Conservation (phyloP, 2,113 vertebrate genomes). For the Oenanthe melanoleuca region DNA sequence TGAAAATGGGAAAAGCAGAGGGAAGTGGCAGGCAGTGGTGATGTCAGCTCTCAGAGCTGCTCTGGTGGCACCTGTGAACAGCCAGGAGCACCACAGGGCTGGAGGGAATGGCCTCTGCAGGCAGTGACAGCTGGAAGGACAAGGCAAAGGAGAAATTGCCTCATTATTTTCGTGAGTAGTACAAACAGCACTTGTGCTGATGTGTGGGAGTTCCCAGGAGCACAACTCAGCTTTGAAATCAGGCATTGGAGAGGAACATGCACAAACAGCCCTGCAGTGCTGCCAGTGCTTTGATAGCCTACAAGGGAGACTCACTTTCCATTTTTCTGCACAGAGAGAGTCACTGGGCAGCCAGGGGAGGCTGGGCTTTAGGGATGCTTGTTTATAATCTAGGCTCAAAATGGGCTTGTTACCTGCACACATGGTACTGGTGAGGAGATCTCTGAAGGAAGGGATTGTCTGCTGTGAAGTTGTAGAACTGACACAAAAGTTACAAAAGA, state of each 20-base stretch:
- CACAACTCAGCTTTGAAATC: neutral
- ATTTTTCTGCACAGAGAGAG: neutral
- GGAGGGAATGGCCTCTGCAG: neutral
- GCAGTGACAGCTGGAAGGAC: slow-evolving; percentile 18
- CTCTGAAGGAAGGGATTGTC: neutral
- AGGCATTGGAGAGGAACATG: neutral
- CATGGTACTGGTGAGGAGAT: accelerated
- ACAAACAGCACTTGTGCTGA: neutral
- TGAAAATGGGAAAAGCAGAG: neutral
- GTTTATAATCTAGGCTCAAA: neutral
- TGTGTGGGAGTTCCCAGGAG: slow-evolving; percentile 31
- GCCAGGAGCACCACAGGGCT: neutral
- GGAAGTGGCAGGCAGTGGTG: neutral
- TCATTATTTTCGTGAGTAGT: slow-evolving; percentile 15
- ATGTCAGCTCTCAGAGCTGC: neutral
- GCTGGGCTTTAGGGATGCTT: neutral
- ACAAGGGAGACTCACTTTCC: neutral
- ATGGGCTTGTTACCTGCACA: neutral
- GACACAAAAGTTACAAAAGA: neutral
- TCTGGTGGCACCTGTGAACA: neutral
- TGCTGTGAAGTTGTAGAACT: neutral
- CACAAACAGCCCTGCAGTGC: neutral
- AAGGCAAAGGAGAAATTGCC: neutral
- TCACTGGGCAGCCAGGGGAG: neutral
- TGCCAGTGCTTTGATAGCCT: neutral